Conservation (phyloP, 2,888 invertebrate species). For the Pristionchus mayeri region DNA sequence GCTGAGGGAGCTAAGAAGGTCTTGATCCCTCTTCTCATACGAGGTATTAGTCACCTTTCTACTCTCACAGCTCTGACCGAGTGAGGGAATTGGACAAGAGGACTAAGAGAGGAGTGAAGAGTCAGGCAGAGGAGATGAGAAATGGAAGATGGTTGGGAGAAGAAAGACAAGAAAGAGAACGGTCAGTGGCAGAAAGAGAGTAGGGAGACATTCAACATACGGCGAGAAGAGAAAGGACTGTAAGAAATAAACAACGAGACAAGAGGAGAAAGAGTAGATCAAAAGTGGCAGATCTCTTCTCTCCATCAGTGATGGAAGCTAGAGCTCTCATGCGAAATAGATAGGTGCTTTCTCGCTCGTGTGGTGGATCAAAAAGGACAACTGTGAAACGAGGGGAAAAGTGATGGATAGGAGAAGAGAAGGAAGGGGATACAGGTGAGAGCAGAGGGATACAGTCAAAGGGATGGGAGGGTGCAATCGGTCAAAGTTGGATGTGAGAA, state of each 20-base stretch:
- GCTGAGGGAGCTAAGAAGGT: background rate
- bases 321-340: conserved; percentile 9
- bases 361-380: conserved; percentile 39
- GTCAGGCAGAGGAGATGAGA: conserved; percentile 32
- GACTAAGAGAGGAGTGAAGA: conserved; percentile 7
- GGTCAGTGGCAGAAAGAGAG: background rate
- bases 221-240: conserved; percentile 6
- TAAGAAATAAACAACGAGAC: background rate
- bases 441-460: background rate
- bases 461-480: background rate
- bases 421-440: conserved; percentile 2
- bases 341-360: conserved; percentile 19
- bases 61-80: conserved; percentile 1
- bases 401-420: conserved; percentile 11
- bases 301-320: background rate
- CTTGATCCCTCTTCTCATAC: conserved; percentile 24
- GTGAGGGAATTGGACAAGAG: background rate
- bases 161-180: background rate
- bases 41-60: conserved; percentile 24
- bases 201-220: background rate
- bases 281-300: background rate
- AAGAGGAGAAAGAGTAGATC: conserved; percentile 9
- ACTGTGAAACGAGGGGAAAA: conserved; percentile 40
- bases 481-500: conserved; percentile 41
- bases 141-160: background rate